Conservation (phyloP, 2,113 vertebrate species). For the Myxocyprinus asiaticus region DNA sequence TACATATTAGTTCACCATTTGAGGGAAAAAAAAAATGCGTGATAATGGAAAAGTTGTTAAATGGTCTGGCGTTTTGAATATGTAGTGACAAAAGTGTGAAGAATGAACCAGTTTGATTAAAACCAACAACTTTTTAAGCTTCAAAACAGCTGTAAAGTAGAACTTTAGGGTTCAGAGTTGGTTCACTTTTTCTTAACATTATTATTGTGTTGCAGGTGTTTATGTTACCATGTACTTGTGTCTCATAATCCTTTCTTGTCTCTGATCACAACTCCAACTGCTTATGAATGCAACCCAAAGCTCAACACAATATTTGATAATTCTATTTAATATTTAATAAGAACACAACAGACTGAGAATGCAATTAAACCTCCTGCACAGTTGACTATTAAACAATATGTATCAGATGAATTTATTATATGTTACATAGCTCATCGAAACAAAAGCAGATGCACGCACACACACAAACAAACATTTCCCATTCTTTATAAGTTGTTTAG, state of each 20-base stretch:
- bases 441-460: neutral
- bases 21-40: constrained; percentile 8
- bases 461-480: neutral
- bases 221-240: neutral
- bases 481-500: neutral
- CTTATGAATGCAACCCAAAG: neutral
- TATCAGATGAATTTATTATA: neutral
- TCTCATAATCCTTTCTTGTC: constrained; percentile 11
- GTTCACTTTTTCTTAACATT: neutral
- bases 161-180: neutral
- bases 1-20: constrained; percentile 56
- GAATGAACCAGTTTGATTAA: too few species aligned
- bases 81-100: too few species aligned
- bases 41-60: neutral
- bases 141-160: too few species aligned
- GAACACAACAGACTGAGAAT: neutral
- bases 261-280: neutral
- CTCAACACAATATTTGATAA: too few species aligned
- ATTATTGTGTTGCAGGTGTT: neutral
- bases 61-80: neutral
- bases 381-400: neutral
- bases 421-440: neutral
- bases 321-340: neutral
- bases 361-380: neutral
- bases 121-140: too few species aligned